These are phyloP conservation scores for Silurus aristotelis DNA, from an alignment of 2,797 vertebrate genomes.

Conservation along the genomic window DNA sequence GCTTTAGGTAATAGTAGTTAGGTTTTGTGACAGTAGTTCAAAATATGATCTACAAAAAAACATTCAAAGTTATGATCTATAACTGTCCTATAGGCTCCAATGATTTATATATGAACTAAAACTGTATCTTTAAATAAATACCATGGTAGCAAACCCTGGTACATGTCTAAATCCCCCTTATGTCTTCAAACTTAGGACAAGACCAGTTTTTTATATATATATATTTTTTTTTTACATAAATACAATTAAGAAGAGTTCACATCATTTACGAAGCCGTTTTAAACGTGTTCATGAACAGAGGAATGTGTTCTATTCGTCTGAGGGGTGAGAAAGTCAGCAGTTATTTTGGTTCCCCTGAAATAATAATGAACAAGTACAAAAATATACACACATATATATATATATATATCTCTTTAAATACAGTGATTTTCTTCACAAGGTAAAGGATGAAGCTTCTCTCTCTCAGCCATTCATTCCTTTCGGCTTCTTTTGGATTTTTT, in stretches of 20 bases:
- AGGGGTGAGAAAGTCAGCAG: neutral
- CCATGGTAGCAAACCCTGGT: neutral
- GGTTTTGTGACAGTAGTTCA: neutral
- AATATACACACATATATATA: constrained; percentile 33
- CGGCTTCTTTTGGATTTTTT: neutral
- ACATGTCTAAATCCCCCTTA: neutral
- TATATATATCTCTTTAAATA: constrained; percentile 19
- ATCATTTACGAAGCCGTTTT: neutral
- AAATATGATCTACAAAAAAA: neutral
- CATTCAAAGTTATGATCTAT: too few relatives aligned
- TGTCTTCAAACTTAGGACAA: neutral
- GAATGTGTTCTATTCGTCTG: neutral
- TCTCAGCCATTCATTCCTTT: neutral
- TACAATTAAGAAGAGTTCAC: neutral
- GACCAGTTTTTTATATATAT: neutral
- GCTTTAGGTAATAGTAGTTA: neutral
- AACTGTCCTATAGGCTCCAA: neutral
- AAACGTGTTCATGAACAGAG: neutral
- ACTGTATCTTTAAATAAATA: neutral
- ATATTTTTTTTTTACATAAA: neutral
- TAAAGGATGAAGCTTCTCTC: neutral
- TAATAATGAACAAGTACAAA: constrained; percentile 27
- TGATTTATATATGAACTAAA: neutral
- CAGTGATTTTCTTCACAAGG: constrained; percentile 21
- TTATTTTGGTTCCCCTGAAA: neutral